Evolutionary conservation across 2,888 invertebrate genomes (phyloP).

Genomic region (Neoitamus cyanurus): DNA sequence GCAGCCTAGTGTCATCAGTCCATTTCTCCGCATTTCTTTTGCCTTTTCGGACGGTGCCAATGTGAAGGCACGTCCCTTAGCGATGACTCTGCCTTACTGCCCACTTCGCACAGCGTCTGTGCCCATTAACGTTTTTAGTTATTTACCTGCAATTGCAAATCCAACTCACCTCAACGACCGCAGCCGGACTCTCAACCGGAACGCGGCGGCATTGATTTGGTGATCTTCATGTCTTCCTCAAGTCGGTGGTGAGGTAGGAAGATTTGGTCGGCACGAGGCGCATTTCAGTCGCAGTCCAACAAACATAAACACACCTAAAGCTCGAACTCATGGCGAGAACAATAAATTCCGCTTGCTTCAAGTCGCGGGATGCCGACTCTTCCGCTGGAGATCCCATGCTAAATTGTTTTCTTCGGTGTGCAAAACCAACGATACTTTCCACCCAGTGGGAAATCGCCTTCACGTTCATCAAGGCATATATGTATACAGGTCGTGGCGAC

Average conservation of each 20-base stretch:
- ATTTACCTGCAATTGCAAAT: neutral
- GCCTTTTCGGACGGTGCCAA: neutral
- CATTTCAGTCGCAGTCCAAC: neutral
- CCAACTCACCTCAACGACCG: neutral
- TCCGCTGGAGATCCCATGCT: neutral
- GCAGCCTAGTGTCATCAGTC: neutral
- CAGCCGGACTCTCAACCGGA: neutral
- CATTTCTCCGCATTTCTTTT: neutral
- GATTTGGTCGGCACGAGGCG: neutral
- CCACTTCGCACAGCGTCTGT: neutral
- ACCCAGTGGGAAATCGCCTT: neutral
- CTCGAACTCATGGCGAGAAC: neutral
- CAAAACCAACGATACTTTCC: neutral
- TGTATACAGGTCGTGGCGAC: neutral
- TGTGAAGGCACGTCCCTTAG: neutral
- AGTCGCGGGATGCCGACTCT: neutral
- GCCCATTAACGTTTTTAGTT: neutral
- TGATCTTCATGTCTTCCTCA: neutral
- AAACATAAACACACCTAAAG: neutral
- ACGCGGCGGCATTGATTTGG: neutral
- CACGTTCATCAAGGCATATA: neutral
- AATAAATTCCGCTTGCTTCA: neutral
- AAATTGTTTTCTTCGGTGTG: neutral
- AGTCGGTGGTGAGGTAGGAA: neutral
- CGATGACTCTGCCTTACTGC: neutral